These are phyloP conservation scores for Taxidea taxus DNA, from an alignment of 2,113 vertebrate species.

Conservation along the genomic window DNA sequence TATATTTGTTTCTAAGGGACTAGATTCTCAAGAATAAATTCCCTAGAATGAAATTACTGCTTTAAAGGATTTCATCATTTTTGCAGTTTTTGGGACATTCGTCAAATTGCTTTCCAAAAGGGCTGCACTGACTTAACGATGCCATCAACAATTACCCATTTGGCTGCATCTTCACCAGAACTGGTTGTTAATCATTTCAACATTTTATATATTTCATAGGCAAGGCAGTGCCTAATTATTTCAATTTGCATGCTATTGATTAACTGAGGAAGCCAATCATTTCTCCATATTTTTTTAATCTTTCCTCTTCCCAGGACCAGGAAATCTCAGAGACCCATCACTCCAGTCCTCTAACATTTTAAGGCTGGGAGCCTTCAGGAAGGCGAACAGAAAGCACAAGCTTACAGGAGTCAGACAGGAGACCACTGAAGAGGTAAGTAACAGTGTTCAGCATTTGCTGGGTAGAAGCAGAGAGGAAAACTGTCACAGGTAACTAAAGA, in stretches of 20 bases:
- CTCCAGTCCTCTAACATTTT: not conserved
- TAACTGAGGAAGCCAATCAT: conserved; percentile 11
- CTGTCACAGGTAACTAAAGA: not conserved
- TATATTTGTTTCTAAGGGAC: not conserved
- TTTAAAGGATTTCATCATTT: not conserved
- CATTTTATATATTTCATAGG: not conserved
- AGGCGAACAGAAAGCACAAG: not conserved
- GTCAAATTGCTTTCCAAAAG: not conserved
- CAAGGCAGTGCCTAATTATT: not conserved
- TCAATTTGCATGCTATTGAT: conserved; percentile 11
- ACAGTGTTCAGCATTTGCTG: not conserved
- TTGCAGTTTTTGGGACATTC: not conserved
- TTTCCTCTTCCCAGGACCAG: not conserved
- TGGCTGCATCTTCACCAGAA: conserved; percentile 25
- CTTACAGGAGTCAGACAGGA: not conserved
- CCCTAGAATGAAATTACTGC: not conserved
- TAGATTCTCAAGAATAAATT: not conserved
- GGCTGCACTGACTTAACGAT: not conserved
- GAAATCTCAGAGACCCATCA: not conserved
- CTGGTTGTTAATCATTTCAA: conserved; percentile 17
- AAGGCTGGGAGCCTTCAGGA: not conserved
- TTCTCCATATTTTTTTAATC: not conserved
- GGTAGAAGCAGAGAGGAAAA: not conserved
- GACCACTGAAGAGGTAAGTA: not conserved
- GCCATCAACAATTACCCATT: not conserved